A percentile compares a stretch with the other conserved stretches of the same genome.
These are phyloP conservation scores for Nannospalax galili DNA, from an alignment of 2,113 vertebrate genomes.

Conservation along the genomic window DNA sequence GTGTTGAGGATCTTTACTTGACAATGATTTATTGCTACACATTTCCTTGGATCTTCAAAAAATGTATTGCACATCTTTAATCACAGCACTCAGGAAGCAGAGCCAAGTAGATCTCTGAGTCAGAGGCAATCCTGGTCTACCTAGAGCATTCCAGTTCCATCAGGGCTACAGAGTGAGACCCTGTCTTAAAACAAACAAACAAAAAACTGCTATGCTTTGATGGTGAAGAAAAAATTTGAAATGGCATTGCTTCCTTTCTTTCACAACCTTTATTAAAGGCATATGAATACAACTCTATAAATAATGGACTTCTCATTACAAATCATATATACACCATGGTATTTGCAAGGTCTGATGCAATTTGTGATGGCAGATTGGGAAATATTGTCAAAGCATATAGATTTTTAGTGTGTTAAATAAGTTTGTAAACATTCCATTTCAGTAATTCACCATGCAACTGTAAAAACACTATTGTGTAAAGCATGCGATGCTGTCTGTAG, in stretches of 20 bases:
- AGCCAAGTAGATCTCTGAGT: too few relatives aligned
- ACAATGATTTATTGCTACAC: slow-evolving; percentile 45
- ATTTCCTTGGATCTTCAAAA: slow-evolving; percentile 53
- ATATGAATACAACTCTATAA: slow-evolving; percentile 25
- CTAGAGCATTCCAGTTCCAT: too few relatives aligned
- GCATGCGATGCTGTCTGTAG: not conserved
- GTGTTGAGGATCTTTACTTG: not conserved
- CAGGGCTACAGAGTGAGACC: too few relatives aligned
- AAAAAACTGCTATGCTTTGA: too few relatives aligned
- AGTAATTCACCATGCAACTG: slow-evolving; percentile 33
- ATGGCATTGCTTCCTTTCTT: slow-evolving; percentile 28
- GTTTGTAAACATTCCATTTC: slow-evolving; percentile 59
- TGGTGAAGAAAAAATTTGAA: too few relatives aligned
- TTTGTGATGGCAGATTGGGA: slow-evolving; percentile 51
- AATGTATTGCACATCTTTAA: not conserved
- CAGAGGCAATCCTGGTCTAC: too few relatives aligned
- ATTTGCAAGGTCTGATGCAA: slow-evolving; percentile 20
- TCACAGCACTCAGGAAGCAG: too few relatives aligned
- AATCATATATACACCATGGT: slow-evolving; percentile 37
- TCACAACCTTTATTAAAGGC: slow-evolving; percentile 41
- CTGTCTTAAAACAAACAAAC: too few relatives aligned
- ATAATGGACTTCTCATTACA: slow-evolving; percentile 4
- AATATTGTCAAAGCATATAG: slow-evolving; percentile 40
- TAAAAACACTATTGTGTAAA: slow-evolving; percentile 35
- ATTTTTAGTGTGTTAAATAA: slow-evolving; percentile 42